Percentiles rank a stretch among this genome's conserved stretches.
phyloP scores from a whole-genome alignment of 2,113 vertebrate genomes.

The Lophura nycthemera region DNA sequence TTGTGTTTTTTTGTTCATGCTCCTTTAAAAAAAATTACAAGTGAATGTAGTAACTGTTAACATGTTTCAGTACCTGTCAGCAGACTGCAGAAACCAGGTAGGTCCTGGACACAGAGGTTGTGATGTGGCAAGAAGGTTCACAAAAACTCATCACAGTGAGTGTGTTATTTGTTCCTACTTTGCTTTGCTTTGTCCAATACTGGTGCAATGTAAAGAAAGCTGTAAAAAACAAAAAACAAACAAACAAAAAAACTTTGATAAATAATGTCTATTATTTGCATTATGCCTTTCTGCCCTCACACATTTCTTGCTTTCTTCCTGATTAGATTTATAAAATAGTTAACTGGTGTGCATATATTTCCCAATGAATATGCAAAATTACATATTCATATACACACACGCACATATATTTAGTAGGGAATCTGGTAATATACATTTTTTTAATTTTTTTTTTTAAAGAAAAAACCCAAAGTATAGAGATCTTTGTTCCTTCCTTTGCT shows the following conservation, averaged over 20 bases:
- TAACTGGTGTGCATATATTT: background rate
- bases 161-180: background rate
- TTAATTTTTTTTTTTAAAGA: background rate
- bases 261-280: background rate
- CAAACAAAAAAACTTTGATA: background rate
- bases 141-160: background rate
- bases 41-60: background rate
- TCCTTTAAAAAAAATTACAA: background rate
- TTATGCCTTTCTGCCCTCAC: background rate
- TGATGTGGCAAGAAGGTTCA: fast-evolving
- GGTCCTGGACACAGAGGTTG: background rate
- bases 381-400: background rate
- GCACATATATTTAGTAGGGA: background rate
- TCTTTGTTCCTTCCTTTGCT: background rate
- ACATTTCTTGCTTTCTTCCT: background rate
- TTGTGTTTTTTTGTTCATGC: too few relatives aligned
- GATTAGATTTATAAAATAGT: background rate
- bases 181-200: background rate
- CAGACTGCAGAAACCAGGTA: background rate
- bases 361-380: background rate
- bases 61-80: background rate
- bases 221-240: background rate
- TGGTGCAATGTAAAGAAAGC: background rate
- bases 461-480: background rate
- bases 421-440: background rate